Evolutionary conservation across 2,113 vertebrate species (phyloP), one percentile per base, ranked within the genome.

Genomic region (Microtus montanus): DNA sequence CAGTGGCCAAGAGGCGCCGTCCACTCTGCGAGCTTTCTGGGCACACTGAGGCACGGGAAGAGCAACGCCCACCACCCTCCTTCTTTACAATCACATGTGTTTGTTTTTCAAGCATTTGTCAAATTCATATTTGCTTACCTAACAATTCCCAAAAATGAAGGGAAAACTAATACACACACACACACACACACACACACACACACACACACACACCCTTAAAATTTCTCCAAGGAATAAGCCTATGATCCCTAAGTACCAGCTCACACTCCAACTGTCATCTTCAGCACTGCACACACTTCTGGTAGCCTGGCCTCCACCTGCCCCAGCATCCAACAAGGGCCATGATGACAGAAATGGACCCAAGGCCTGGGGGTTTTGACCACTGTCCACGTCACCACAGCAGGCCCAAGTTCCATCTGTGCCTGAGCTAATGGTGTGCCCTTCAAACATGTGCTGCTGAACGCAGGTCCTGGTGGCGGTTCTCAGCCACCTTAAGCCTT

Each of bases 351-450:
- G 35, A 35, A 14, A 35, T 44, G 84, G 11, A 38, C 71, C 79
- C 38, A 1, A 11, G 17, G 47, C 1, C 74, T 41, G 19, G 9
- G 47, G 17, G 44, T 38, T 1, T 28, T 33, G 83, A 66, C 4
- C 47, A 49, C 74, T 5, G 2, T 0, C 8, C 0, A 26, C 30
- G 5, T 13, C 0, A 1, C 10, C 0, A 33, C 49, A 64, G 22
- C 63, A 17, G 89, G 75, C n/a, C 87, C 4, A 83, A 0, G 19
- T 26, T 75, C 3, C 38, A 54, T 28, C 33, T 35, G 22, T 17
- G 70, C 89, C 14, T 47, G 19, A n/a, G 22, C 73, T 80, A n/a
- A 47, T 0, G 38, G 63, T 4, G 13, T 58, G 68, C 38, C 75
- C 20, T 35, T 77, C 24, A 44, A 1, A 28, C 33, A 73, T 4